Base-by-base conservation (phyloP, 2,797 vertebrate genomes). In the Hydrophis major region DNA sequence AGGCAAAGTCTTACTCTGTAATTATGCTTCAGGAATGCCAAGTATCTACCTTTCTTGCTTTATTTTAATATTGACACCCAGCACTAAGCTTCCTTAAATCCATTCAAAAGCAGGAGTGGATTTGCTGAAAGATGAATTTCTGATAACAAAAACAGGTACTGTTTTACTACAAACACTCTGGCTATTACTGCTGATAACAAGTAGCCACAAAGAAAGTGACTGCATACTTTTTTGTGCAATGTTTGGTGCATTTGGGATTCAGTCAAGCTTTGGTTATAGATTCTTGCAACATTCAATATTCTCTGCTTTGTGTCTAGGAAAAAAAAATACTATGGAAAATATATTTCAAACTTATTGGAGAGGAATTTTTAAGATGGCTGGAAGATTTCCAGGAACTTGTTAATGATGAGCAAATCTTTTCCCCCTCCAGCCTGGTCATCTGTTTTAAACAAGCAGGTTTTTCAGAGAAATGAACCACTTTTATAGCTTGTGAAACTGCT, bases 271-370 rank as follows among this genome's bases (percentile, higher is more conserved):
- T 92, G 88, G 59, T 93, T 95, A 93, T 66, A 91, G 86, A 66
- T 92, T 42, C 27, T 92, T 90, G 91, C 87, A 74, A 61, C 47
- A 90, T 0, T 0, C 61, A 56, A 91, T 95, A 95, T 93, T 95
- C 78, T 94, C 90, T 94, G 90, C 87, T 59, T 61, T n/a, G 74
- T 88, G 86, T 95, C 92, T 63, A 83, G 90, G 90, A 93, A 92
- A 92, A 87, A 86, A 95, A 47, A 90, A 16, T 56, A 86, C 66
- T 89, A 13, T 92, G 94, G 96, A 95, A 94, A 94, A 27, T 32
- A 91, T 94, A 28, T 27, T 92, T 57, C 66, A 42, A 6, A 57
- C 32, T 37, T 56, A 22, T 32, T 69, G 47, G 47, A 61, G 6
- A 90, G 66, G 20, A 78, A 20, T 87, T 57, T 56, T 57, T 32